Conservation (phyloP, 2,113 vertebrate species). For the Anser cygnoides region DNA sequence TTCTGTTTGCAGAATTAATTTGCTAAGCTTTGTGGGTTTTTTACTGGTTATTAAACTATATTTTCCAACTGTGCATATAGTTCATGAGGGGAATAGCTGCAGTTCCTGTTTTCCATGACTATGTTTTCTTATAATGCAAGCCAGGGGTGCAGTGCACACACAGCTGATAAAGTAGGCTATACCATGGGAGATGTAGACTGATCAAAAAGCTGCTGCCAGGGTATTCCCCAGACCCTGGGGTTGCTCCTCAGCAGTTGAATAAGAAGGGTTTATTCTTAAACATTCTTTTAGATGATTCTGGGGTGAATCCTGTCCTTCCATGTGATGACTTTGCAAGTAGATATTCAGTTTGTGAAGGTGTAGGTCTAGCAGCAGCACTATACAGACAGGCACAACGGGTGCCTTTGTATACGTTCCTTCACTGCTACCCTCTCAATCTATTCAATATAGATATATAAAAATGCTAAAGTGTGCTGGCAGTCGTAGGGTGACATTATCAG, state of each 20-base stretch:
- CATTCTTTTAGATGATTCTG: background rate
- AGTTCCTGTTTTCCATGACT: background rate
- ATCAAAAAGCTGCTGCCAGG: background rate
- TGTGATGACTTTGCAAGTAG: background rate
- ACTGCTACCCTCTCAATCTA: background rate
- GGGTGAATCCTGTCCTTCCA: background rate
- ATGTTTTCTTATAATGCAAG: accelerated
- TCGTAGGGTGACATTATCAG: background rate
- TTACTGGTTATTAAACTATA: background rate
- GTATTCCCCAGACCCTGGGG: background rate
- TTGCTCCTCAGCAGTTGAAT: background rate
- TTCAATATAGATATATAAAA: background rate
- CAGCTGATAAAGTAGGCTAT: background rate
- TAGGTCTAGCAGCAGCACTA: background rate
- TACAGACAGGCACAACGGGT: background rate
- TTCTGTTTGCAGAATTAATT: conserved; percentile 42
- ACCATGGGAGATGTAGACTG: background rate
- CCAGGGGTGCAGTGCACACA: background rate
- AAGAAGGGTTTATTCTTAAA: background rate
- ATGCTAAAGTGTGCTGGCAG: background rate
- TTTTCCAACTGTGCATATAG: background rate
- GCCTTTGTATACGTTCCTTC: background rate
- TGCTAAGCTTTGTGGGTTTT: background rate
- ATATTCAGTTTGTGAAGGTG: background rate
- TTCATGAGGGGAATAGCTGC: background rate